Conservation (phyloP, 2,888 invertebrate species). For the Sarcophaga carnaria region DNA sequence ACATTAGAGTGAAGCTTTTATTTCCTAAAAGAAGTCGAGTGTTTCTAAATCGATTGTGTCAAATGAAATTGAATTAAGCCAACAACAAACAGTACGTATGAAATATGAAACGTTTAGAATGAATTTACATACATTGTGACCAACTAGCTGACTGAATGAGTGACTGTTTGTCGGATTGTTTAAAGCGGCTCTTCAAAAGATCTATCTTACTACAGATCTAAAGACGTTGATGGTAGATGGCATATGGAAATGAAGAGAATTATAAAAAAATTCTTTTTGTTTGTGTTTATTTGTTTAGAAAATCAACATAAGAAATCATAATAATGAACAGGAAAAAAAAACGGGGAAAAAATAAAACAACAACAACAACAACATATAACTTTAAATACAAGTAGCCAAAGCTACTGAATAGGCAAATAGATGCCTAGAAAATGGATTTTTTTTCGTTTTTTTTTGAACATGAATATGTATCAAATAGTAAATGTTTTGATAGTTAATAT, state of each 20-base stretch:
- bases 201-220: not conserved
- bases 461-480: not conserved
- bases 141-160: too few relatives aligned
- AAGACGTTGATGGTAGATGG: constrained; percentile 38
- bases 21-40: not conserved
- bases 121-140: not conserved
- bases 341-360: not conserved
- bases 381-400: constrained; percentile 59
- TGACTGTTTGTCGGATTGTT: not conserved
- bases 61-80: constrained; percentile 53
- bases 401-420: constrained; percentile 13
- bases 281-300: constrained; percentile 9
- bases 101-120: constrained; percentile 51
- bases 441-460: not conserved
- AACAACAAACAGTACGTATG: not conserved
- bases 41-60: constrained; percentile 40
- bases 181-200: constrained; percentile 53
- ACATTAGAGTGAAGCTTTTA: too few relatives aligned
- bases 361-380: not conserved
- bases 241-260: constrained; percentile 11
- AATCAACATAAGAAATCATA: not conserved
- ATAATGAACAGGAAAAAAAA: not conserved
- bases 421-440: not conserved
- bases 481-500: constrained; percentile 45
- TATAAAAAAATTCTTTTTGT: constrained; percentile 51